Conservation (phyloP, 2,888 invertebrate species). For the Trichopoda pennipes region DNA sequence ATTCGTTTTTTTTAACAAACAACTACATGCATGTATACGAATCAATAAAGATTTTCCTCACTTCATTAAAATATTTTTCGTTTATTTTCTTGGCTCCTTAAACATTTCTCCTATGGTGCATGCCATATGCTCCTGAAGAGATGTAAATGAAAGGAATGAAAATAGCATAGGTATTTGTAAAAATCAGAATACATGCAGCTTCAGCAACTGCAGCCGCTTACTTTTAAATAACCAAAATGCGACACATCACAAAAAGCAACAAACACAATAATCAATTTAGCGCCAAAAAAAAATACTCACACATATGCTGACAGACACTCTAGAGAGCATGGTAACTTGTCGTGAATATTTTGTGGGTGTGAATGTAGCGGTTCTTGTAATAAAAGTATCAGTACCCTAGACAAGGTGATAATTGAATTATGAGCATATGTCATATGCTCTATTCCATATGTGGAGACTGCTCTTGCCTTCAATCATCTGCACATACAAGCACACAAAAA, state of each 20-base stretch:
- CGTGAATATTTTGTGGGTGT: neutral
- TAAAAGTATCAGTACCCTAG: constrained; percentile 63
- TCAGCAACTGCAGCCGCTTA: constrained; percentile 32
- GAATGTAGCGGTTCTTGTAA: constrained; percentile 30
- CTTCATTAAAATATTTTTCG: constrained; percentile 38
- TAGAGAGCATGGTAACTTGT: neutral
- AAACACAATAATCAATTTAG: constrained; percentile 67
- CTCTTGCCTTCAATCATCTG: neutral
- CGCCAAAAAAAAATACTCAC: constrained; percentile 16
- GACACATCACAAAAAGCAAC: constrained; percentile 15
- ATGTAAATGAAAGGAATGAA: constrained; percentile 4
- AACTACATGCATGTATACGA: constrained; percentile 26
- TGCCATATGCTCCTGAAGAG: neutral
- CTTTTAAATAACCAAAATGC: constrained; percentile 20
- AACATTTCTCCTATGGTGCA: neutral
- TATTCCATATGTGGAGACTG: neutral
- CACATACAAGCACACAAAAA: neutral
- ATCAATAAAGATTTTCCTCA: constrained; percentile 53
- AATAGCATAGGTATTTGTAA: neutral
- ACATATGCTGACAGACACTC: neutral
- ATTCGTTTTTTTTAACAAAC: neutral
- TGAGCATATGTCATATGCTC: constrained; percentile 63
- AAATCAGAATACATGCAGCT: neutral
- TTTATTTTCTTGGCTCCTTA: neutral
- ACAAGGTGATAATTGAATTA: constrained; percentile 73